Percentiles rank a stretch among this genome's conserved stretches.
Evolutionary conservation across 2,113 vertebrate genomes (phyloP).

Genomic region (Pelusios castaneus): DNA sequence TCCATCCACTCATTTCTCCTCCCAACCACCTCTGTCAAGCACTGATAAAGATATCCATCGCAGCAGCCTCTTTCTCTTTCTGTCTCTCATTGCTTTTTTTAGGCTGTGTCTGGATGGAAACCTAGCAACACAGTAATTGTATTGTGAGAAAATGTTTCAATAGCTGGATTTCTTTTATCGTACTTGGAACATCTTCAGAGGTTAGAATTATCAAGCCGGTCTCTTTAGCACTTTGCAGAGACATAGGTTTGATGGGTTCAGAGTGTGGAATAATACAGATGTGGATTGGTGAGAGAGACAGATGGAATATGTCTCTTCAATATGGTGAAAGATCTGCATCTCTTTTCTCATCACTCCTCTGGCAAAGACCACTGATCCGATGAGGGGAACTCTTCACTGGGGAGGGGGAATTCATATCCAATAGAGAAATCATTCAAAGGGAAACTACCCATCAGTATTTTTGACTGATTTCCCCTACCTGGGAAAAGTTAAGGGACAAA

Average conservation of each 20-base stretch:
- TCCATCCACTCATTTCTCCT: neutral
- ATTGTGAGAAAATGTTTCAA: conserved; percentile 47
- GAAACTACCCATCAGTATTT: neutral
- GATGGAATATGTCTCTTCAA: neutral
- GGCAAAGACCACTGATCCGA: neutral
- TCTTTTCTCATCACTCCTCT: neutral
- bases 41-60: conserved; percentile 34
- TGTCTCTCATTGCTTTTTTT: conserved; percentile 58
- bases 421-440: neutral
- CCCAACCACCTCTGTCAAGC: neutral
- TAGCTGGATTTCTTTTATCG: conserved; percentile 47
- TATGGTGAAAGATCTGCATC: neutral
- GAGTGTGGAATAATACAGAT: conserved; percentile 40
- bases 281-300: neutral
- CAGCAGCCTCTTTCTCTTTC: conserved; percentile 23
- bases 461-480: neutral
- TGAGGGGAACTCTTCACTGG: neutral
- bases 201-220: conserved; percentile 18
- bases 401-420: neutral
- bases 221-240: conserved; percentile 31
- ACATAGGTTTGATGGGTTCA: neutral
- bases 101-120: conserved; percentile 58
- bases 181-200: conserved; percentile 29
- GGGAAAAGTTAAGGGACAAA: neutral
- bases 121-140: conserved; percentile 63